Base-by-base conservation (phyloP, 2,113 vertebrate genomes). In the Pseudorasbora parva region DNA sequence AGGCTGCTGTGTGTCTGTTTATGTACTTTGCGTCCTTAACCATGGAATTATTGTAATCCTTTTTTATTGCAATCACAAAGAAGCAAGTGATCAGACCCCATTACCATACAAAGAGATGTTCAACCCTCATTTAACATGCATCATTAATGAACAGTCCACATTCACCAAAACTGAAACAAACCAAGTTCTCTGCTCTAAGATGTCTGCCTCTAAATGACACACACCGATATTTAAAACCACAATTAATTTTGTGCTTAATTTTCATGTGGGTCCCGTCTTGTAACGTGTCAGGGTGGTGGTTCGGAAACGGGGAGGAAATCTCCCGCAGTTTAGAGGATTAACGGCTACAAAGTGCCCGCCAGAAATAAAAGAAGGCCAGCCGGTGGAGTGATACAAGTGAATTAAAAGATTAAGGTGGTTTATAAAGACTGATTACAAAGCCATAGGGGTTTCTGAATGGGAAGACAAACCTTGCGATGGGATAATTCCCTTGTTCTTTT, bases 341-440 rank as follows among this genome's bases (percentile, higher is more conserved):
- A 88, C 87, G 81, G 89, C 88, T 92, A 92, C 92, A 94, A 94
- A 94, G 91, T 92, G 93, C 91, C 89, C 64, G 86, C 86, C 90
- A 90, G 92, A 92, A 92, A 87, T 92, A 90, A 86, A 90, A 89
- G 90, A 92, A 87, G 92, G 87, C 88, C 86, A 88, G 92, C 91
- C 92, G 92, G 91, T 91, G 87, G 89, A 92, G 90, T 91, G 88
- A 92, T 94, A 92, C 93, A 93, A 94, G 94, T 95, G 93, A 94
- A 95, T 90, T 91, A 94, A 94, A 91, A 95, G 93, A 93, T 95
- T 95, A 95, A 93, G 91, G 94, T 92, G 94, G 90, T 95, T 94
- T 94, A 93, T 90, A 91, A 93, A 92, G 93, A 93, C 91, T 93
- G 92, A 94, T 94, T 94, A 94, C 92, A 93, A 94, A 92, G 93